Evolutionary conservation across 2,797 vertebrate genomes (phyloP).

Genomic region (Sphenodon punctatus): DNA sequence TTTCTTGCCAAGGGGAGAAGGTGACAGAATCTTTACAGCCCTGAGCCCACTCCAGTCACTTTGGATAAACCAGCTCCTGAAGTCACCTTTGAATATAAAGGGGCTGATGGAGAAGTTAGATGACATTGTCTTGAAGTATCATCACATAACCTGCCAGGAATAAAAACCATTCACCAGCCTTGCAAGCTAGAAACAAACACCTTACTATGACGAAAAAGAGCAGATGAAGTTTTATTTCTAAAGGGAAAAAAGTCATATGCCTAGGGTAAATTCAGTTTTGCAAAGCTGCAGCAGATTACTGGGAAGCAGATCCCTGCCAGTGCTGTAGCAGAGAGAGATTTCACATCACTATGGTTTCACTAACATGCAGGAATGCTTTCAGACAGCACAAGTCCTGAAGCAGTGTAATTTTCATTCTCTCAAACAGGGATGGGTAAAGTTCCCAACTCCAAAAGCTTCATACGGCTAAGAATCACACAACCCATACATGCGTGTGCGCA

Average conservation of each 20-base stretch:
- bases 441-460: too few relatives aligned
- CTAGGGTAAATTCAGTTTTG: fast-evolving
- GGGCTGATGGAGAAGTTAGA: background rate
- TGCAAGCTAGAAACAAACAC: background rate
- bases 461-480: too few relatives aligned
- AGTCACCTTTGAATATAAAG: fast-evolving
- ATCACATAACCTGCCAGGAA: slow-evolving; percentile 33
- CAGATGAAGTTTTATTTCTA: fast-evolving
- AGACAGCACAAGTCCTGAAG: slow-evolving; percentile 25
- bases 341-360: background rate
- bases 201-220: background rate
- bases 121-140: background rate
- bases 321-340: background rate
- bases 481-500: too few relatives aligned
- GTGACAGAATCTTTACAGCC: too few relatives aligned
- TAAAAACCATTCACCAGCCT: slow-evolving; percentile 24
- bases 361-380: background rate
- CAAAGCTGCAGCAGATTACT: fast-evolving
- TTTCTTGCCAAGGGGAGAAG: too few relatives aligned
- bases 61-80: too few relatives aligned
- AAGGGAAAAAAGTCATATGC: fast-evolving
- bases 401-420: slow-evolving; percentile 40
- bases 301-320: fast-evolving
- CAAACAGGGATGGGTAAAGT: too few relatives aligned
- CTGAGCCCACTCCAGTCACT: too few relatives aligned